Evolutionary conservation across 2,888 invertebrate species (phyloP), one percentile per base, ranked within the genome.

Genomic region (Hermodice carunculata): DNA sequence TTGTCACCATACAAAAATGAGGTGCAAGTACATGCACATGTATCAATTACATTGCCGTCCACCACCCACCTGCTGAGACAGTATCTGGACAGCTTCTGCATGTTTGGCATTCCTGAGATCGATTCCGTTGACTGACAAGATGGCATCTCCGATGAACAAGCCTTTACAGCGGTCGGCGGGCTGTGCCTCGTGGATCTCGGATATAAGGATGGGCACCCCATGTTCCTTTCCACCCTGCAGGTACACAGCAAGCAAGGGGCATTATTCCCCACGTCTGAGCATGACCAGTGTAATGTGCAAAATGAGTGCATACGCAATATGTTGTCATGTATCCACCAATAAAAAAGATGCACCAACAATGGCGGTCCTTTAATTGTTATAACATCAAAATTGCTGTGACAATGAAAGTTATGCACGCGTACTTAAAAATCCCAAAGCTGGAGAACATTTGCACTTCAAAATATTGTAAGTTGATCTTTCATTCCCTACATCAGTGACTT

Each of bases 181-280:
- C 69, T 93, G 93, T 75, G 92, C 91, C 63, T 90, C 89, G 68
- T 90, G 89, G 81, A 94, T 89, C 87, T 94, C 94, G 0, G 94
- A 94, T 78, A 94, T 92, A 66, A 94, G 87, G 73, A 94, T 93
- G 0, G 94, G 94, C 42, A 94, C 92, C 19, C 94, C 94, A 86
- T 94, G 94, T 82, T 94, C 94, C 69, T 92, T 89, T 0, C 94
- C 94, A 60, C 94, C 94, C 93, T 94, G 81, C 32, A 77, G 73
- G 22, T n/a, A 56, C 29, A 8, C 24, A 29, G n/a, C n/a, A 31
- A 52, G 32, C 31, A n/a, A 32, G 24, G 22, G 11, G 11, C 3
- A 31, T 31, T 6, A 37, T 37, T 43, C 19, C n/a, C n/a, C n/a
- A n/a, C n/a, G n/a, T n/a, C n/a, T n/a, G n/a, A n/a, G n/a, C n/a